Conservation (phyloP, 2,113 vertebrate genomes). For the Triplophysa rosa region DNA sequence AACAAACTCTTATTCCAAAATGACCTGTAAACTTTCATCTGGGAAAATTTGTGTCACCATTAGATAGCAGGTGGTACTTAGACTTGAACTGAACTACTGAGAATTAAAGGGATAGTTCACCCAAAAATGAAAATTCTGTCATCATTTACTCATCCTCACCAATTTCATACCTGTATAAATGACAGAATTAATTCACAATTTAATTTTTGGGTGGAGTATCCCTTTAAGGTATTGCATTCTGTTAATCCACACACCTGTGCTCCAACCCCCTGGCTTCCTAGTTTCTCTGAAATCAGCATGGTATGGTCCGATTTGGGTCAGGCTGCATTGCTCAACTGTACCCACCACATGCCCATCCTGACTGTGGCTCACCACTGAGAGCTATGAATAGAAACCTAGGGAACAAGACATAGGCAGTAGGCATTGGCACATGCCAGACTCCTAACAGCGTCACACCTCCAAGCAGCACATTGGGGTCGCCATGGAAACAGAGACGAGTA, state of each 20-base stretch:
- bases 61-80: slow-evolving; percentile 55
- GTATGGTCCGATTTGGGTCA: slow-evolving; percentile 21
- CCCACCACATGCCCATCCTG: slow-evolving; percentile 56
- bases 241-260: slow-evolving; percentile 41
- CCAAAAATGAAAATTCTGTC: no score
- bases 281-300: slow-evolving; percentile 42
- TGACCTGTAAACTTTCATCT: no score
- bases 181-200: no score
- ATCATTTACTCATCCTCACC: no score
- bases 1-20: neutral
- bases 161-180: no score
- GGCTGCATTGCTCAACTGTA: slow-evolving; percentile 40
- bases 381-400: slow-evolving; percentile 73
- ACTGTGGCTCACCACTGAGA: slow-evolving; percentile 54
- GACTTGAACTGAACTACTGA: slow-evolving; percentile 59
- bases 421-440: slow-evolving; percentile 55
- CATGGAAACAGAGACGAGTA: slow-evolving; percentile 75
- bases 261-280: slow-evolving; percentile 16
- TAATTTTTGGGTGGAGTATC: neutral
- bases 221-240: neutral
- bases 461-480: slow-evolving; percentile 68
- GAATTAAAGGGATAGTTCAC: neutral
- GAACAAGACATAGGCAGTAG: slow-evolving; percentile 24
- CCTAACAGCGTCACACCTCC: slow-evolving; percentile 68
- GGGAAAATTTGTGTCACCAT: neutral